phyloP scores from a whole-genome alignment of 23 tunicate species.

The Trididemnum clinides region DNA sequence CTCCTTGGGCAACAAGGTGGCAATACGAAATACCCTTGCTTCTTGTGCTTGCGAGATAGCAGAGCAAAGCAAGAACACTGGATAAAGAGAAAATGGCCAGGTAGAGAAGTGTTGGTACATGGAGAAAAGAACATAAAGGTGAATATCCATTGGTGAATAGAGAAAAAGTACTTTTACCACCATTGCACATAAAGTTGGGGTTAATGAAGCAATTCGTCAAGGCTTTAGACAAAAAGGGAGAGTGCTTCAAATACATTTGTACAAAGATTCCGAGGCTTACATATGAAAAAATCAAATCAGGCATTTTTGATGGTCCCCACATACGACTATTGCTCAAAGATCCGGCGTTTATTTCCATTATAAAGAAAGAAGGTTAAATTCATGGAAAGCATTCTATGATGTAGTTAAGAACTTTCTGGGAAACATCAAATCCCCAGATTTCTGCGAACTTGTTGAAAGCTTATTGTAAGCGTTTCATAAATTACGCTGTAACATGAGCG shows the following conservation, averaged over 20 bases:
- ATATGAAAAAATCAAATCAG: slow-evolving; percentile 23
- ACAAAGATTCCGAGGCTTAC: not conserved
- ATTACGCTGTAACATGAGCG: not conserved
- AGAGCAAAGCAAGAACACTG: slow-evolving; percentile 22
- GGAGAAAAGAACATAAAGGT: slow-evolving; percentile 31
- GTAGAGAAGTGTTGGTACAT: not conserved
- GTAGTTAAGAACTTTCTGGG: slow-evolving; percentile 24
- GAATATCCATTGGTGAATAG: too few species aligned
- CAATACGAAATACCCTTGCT: slow-evolving; percentile 28
- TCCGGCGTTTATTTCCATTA: not conserved
- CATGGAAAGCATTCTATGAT: slow-evolving; percentile 23
- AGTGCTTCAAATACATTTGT: slow-evolving; percentile 14
- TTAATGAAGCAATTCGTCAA: slow-evolving; percentile 15
- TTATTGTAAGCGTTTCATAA: slow-evolving; percentile 5
- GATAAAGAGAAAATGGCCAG: slow-evolving; percentile 3
- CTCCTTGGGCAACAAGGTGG: slow-evolving; percentile 28
- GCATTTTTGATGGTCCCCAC: slow-evolving; percentile 31
- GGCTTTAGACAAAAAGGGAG: slow-evolving; percentile 15
- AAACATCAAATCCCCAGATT: not conserved
- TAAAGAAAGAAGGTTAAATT: not conserved
- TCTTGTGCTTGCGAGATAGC: slow-evolving; percentile 25
- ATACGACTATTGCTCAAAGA: slow-evolving; percentile 4
- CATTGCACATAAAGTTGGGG: slow-evolving; percentile 15
- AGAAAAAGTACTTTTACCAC: not conserved
- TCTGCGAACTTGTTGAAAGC: slow-evolving; percentile 24